A percentile compares a stretch with the other conserved stretches of the same genome.
Conservation (phyloP, 2,113 vertebrate genomes). For the Stigmatopora argus region DNA sequence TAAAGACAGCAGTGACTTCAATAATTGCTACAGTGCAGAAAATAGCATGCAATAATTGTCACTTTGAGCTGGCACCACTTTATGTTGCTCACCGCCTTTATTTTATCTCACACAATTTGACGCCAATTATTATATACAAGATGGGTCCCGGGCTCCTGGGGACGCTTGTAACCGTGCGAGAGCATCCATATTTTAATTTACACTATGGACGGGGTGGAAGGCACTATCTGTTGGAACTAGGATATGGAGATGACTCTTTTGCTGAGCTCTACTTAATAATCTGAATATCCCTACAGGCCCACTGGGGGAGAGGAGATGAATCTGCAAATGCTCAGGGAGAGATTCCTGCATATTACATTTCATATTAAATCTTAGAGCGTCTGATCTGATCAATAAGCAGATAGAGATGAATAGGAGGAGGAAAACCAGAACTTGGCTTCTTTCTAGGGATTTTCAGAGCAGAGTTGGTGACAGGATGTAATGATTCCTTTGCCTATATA, state of each 20-base stretch:
- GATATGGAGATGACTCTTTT: constrained; percentile 71
- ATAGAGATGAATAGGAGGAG: constrained; percentile 69
- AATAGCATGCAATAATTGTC: constrained; percentile 50
- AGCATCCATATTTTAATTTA: constrained; percentile 71
- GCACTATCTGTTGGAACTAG: constrained; percentile 66
- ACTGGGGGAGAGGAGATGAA: constrained; percentile 72
- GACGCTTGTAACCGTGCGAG: constrained; percentile 57
- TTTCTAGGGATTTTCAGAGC: constrained; percentile 48
- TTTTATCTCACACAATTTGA: constrained; percentile 57
- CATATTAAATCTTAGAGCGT: constrained; percentile 68
- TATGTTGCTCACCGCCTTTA: constrained; percentile 27
- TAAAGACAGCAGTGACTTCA: neutral
- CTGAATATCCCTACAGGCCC: constrained; percentile 75
- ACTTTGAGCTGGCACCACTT: constrained; percentile 36
- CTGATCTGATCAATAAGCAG: constrained; percentile 74
- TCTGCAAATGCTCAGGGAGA: constrained; percentile 65
- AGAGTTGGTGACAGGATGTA: constrained; percentile 41
- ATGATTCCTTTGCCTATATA: constrained; percentile 54
- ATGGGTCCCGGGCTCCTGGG: constrained; percentile 53
- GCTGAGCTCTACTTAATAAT: constrained; percentile 78
- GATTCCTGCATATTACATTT: constrained; percentile 68
- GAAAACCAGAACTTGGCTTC: constrained; percentile 40
- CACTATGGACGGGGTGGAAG: constrained; percentile 49
- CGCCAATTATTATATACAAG: constrained; percentile 62
- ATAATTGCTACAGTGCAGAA: constrained; percentile 11